Evolutionary conservation across 1,140 invertebrate species (phyloP).

Genomic region (Pogonognathellus flavescens): DNA sequence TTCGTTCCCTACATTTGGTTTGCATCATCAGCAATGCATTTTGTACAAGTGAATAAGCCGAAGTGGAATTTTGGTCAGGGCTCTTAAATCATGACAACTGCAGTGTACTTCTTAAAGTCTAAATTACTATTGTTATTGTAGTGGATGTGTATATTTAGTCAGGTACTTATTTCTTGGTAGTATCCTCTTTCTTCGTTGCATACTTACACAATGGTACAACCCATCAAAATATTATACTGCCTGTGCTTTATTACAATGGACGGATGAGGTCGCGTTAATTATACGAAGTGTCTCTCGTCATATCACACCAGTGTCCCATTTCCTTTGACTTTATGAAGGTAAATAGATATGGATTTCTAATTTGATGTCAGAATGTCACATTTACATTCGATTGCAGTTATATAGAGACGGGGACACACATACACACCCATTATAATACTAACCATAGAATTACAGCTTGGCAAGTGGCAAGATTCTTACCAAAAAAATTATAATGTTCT

Average conservation of each 20-base stretch:
- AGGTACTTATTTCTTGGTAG: too few relatives aligned
- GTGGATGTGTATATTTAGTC: too few relatives aligned
- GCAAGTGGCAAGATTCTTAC: not conserved
- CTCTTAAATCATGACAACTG: not conserved
- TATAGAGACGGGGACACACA: not conserved
- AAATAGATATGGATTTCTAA: constrained; percentile 44
- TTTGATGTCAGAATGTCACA: constrained; percentile 46
- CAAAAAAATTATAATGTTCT: not conserved
- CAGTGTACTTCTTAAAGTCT: not conserved
- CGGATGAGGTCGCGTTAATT: constrained; percentile 24
- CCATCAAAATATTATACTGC: not conserved
- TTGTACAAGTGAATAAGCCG: too few relatives aligned
- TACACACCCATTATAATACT: not conserved
- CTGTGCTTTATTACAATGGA: not conserved
- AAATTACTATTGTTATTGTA: not conserved
- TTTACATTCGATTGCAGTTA: constrained; percentile 10
- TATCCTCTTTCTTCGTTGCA: too few relatives aligned
- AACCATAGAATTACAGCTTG: not conserved
- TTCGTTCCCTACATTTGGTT: too few relatives aligned
- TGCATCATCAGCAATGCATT: too few relatives aligned
- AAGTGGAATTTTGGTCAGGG: constrained; percentile 41
- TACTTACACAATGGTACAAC: not conserved
- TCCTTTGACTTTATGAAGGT: constrained; percentile 30
- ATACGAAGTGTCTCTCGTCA: constrained; percentile 15
- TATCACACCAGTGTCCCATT: not conserved